A percentile compares a stretch with the other conserved stretches of the same genome.
Conservation (phyloP, 2,888 invertebrate genomes). For the Adela reaumurella region DNA sequence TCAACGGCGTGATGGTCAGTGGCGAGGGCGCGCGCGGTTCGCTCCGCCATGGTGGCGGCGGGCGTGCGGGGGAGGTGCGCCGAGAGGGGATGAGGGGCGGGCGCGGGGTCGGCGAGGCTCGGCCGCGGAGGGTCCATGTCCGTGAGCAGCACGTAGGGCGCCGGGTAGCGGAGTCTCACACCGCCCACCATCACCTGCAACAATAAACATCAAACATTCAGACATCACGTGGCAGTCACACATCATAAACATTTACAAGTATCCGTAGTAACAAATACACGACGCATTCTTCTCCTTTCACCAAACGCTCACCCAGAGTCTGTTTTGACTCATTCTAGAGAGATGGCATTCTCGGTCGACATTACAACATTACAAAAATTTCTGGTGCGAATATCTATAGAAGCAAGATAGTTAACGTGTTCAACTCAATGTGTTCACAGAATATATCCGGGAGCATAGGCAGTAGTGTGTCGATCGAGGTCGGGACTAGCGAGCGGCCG, state of each 20-base stretch:
- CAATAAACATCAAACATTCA: conserved; percentile 4
- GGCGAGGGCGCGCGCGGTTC: conserved; percentile 25
- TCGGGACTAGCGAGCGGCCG: too few relatives aligned
- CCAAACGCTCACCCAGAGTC: too few relatives aligned
- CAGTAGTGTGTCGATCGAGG: too few relatives aligned
- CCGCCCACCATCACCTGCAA: conserved; percentile 71
- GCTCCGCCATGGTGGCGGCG: conserved; percentile 12
- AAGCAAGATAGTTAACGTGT: too few relatives aligned
- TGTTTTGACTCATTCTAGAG: too few relatives aligned
- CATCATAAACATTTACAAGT: neutral
- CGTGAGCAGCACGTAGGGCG: conserved; percentile 88
- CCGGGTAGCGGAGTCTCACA: conserved; percentile 92
- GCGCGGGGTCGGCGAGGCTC: conserved; percentile 27
- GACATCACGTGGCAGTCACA: neutral
- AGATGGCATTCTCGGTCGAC: too few relatives aligned
- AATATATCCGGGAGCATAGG: too few relatives aligned
- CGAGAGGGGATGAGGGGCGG: conserved; percentile 20
- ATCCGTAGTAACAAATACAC: conserved; percentile 20
- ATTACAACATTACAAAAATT: too few relatives aligned
- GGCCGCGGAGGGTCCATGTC: conserved; percentile 71
- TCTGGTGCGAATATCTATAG: too few relatives aligned
- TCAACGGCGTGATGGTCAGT: neutral
- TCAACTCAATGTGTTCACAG: too few relatives aligned
- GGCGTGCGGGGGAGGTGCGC: conserved; percentile 13
- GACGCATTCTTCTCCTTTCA: too few relatives aligned